Percentiles rank a stretch among this genome's conserved stretches.
Conservation (phyloP, 2,888 invertebrate species). For the Philopedon plagiatum region DNA sequence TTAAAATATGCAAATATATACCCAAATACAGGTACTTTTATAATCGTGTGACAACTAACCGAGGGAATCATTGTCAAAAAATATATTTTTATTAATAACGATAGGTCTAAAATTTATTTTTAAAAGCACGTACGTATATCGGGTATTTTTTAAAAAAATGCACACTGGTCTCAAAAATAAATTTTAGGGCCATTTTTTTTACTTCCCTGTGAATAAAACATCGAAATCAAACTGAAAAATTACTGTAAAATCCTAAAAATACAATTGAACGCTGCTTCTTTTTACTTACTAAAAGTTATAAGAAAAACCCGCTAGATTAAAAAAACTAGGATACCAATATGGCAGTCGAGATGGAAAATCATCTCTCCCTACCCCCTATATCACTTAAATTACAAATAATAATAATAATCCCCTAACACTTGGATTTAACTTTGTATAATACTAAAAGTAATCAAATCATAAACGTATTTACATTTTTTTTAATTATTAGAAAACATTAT, state of each 20-base stretch:
- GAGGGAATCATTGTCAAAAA: neutral
- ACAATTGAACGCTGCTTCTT: neutral
- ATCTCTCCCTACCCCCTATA: neutral
- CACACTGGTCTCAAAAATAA: too few species aligned
- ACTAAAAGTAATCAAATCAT: neutral
- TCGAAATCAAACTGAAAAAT: neutral
- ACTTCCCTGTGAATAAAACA: neutral
- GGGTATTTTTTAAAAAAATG: too few species aligned
- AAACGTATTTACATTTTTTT: too few species aligned
- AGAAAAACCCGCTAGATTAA: neutral
- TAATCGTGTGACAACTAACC: neutral
- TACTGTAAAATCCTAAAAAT: conserved; percentile 3
- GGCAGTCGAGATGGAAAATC: neutral
- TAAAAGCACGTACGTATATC: too few species aligned
- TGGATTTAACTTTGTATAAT: neutral
- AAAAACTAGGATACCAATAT: neutral
- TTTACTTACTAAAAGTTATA: neutral
- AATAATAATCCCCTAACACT: neutral
- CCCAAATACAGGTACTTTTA: conserved; percentile 1
- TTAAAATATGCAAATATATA: neutral
- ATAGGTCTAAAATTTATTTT: neutral
- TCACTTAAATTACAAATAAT: neutral
- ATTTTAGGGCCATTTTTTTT: neutral
- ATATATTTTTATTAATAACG: neutral
- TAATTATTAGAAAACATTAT: too few species aligned